Base-by-base conservation (phyloP, 1,140 invertebrate species). In the Metopolophium dirhodum region DNA sequence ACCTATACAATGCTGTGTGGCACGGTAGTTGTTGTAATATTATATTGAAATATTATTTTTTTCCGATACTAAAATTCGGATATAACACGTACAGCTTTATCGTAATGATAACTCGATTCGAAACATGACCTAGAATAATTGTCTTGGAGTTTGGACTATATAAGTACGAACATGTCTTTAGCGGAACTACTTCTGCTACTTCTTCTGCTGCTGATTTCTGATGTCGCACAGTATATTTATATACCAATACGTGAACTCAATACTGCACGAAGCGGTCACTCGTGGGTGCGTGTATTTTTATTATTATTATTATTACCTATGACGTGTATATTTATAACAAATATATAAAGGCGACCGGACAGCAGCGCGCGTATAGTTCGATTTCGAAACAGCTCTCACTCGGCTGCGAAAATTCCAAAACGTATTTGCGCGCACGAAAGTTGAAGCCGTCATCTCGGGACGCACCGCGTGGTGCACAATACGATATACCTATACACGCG, bases 321-420 rank as follows among this genome's bases (percentile, higher is more conserved):
- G 51, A 11, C 8, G 23, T 26, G 57, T 61, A 61, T 68, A 61
- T 68, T 35, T 77, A 35, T n/a, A 77, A 77, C n/a, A 77, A 2
- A n/a, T n/a, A 26, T 23, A n/a, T 77, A 77, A 77, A 77, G 3
- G 22, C 61, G 61, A n/a, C 61, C 61, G n/a, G 14, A 7, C 57
- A n/a, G 61, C 23, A 23, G 2, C 57, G 57, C 8, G 61, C 57
- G 26, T 30, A 37, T 23, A 85, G 83, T 85, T 85, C 35, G 89
- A 90, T 90, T 90, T 90, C 49, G 49, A 90, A 90, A 90, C 35
- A 90, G 35, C 51, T 57, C 89, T 90, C 89, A 35, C 89, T 41
- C 89, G 61, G 30, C 37, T 23, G 54, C 37, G 30, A 90, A 90
- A 90, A 90, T 90, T 37, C 89, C 89, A 68, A 77, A 91, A 91